Base-by-base conservation (phyloP, 2,888 invertebrate genomes). In the Cheilosia urbana region DNA sequence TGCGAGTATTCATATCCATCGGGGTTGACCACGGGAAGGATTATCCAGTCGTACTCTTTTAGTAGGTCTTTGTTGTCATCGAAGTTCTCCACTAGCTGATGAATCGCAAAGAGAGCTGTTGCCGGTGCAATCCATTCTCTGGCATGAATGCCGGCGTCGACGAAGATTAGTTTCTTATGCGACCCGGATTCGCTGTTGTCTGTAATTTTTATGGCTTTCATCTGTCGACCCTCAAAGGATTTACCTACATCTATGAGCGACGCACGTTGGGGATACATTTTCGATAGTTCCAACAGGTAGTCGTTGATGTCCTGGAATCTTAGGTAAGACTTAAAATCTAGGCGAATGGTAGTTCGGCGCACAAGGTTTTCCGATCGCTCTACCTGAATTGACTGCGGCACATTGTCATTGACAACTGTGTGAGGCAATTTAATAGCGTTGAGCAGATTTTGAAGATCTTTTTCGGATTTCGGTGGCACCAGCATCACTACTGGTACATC, bases 61-160 rank as follows among this genome's bases (percentile, higher is more conserved):
- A 95, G 89, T 4, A 96, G 89, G 34, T 93, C 91, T 0, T 88
- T 88, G 87, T 93, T 91, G n/a, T 27, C 57, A 9, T 78, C 89
- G 17, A 90, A 89, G 77, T 94, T 92, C 51, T 93, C 93, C 6
- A 94, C 93, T 63, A 95, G 89, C 68, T 94, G 91, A 66, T 93
- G 92, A 21, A 95, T 93, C 53, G 93, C 90, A 90, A 94, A 95
- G 1, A 95, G 90, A 0, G 93, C 93, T 0, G 94, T 93, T 0
- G 94, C 93, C 0, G 94, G 93, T 0, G 95, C 93, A 57, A 95
- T 94, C 95, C 95, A 95, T 90, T 95, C 95, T 0, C 95, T 93
- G 0, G 95, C 95, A 89, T 95, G 95, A 63, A 95, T 93, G 77
- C 93, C 93, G 1, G 93, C 93, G 75, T 94, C 93, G 88, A 94